A percentile compares a stretch with the other conserved stretches of the same genome.
Evolutionary conservation across 2,797 vertebrate genomes (phyloP).

Genomic region (Loris lydekkerianus): DNA sequence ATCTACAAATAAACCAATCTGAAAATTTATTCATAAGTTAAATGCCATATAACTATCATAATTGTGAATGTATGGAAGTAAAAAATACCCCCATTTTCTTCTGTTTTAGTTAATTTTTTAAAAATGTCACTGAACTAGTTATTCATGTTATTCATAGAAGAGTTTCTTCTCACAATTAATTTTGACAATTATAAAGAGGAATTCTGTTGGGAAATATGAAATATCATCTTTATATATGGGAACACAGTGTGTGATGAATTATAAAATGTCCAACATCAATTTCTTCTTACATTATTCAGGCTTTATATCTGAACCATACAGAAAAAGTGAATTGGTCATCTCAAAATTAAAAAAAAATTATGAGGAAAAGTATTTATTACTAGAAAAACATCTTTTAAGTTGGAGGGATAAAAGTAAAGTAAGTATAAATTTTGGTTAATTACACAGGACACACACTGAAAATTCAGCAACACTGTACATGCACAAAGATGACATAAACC

Average conservation of each 20-base stretch:
- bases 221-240: constrained; percentile 48
- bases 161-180: constrained; percentile 48
- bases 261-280: constrained; percentile 12
- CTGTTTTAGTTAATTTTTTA: constrained; percentile 44
- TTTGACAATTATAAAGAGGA: constrained; percentile 52
- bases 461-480: neutral
- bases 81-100: constrained; percentile 61
- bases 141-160: constrained; percentile 43
- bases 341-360: constrained; percentile 55
- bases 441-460: constrained; percentile 26
- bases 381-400: constrained; percentile 59
- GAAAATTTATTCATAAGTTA: constrained; percentile 67
- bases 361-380: constrained; percentile 41
- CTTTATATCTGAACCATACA: constrained; percentile 55
- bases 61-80: constrained; percentile 41
- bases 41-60: constrained; percentile 47
- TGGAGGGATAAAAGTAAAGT: neutral
- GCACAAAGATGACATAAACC: neutral
- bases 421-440: constrained; percentile 61
- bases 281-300: constrained; percentile 44
- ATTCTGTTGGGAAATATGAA: constrained; percentile 49
- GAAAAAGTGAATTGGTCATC: constrained; percentile 47
- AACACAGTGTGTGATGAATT: constrained; percentile 5
- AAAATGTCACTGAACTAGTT: constrained; percentile 45
- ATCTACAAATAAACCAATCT: constrained; percentile 53